Percentiles rank a stretch among this genome's conserved stretches.
Conservation (phyloP, 2,888 invertebrate species). For the Nymphalis urticae region DNA sequence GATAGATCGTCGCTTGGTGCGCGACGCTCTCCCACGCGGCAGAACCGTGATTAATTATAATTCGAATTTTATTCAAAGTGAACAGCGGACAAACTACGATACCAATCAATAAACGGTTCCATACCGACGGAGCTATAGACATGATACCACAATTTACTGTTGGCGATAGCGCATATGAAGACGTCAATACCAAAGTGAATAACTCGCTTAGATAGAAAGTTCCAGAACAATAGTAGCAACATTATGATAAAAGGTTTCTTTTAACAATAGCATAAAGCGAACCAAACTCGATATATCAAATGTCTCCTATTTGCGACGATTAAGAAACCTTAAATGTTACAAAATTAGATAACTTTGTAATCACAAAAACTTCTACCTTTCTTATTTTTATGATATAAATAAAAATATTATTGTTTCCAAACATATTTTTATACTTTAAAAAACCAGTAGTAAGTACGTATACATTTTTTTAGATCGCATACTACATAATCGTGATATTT, state of each 20-base stretch:
- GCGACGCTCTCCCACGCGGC: conserved; percentile 79
- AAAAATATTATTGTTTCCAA: too few relatives aligned
- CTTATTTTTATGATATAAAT: too few relatives aligned
- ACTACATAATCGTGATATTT: too few relatives aligned
- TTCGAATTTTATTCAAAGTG: conserved; percentile 82
- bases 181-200: conserved; percentile 71
- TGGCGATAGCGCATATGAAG: conserved; percentile 73
- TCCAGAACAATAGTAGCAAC: conserved; percentile 69
- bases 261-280: conserved; percentile 38
- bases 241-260: conserved; percentile 57
- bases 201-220: conserved; percentile 65
- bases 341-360: neutral
- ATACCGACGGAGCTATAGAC: conserved; percentile 78
- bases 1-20: conserved; percentile 76
- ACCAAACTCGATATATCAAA: conserved; percentile 31
- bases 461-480: too few relatives aligned
- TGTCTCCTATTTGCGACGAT: conserved; percentile 38
- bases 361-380: neutral
- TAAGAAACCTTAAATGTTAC: conserved; percentile 6
- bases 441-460: too few relatives aligned
- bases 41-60: conserved; percentile 80
- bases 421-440: too few relatives aligned
- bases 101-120: conserved; percentile 82
- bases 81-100: conserved; percentile 80
- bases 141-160: conserved; percentile 79